Percentiles rank a stretch among this genome's conserved stretches.
These are phyloP conservation scores for Nasua narica DNA, from an alignment of 2,797 vertebrate species.

Conservation along the genomic window DNA sequence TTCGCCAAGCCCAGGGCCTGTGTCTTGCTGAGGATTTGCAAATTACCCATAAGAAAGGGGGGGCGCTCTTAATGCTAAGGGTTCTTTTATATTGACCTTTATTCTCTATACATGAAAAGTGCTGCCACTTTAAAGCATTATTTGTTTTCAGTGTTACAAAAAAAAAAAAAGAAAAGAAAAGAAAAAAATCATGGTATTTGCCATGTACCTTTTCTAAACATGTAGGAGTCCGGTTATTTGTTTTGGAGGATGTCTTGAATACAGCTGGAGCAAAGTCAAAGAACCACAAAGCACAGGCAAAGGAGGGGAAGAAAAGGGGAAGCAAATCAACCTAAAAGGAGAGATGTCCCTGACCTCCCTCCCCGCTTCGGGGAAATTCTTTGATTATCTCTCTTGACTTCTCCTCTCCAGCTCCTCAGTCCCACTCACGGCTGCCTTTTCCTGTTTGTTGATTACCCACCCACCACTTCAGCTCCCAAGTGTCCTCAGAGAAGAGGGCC, in stretches of 20 bases:
- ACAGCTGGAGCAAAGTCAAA: not conserved
- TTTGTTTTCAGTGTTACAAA: slow-evolving; percentile 10
- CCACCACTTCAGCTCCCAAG: not conserved
- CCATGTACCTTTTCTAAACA: not conserved
- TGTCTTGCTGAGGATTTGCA: not conserved
- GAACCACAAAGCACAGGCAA: not conserved
- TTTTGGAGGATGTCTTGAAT: not conserved
- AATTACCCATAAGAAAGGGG: not conserved
- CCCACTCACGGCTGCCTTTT: not conserved
- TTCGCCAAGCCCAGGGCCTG: not conserved
- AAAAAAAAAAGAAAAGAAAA: slow-evolving; percentile 27
- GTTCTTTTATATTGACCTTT: not conserved
- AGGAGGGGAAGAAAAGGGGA: not conserved
- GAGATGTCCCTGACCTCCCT: not conserved
- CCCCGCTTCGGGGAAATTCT: not conserved
- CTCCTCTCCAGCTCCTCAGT: not conserved
- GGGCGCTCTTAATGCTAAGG: not conserved
- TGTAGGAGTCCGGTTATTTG: not conserved
- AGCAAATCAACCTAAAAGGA: not conserved
- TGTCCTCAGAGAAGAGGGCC: not conserved
- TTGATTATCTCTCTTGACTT: not conserved
- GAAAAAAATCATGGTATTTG: not conserved
- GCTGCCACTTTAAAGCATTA: not conserved
- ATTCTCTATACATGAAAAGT: not conserved
- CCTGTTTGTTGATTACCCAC: not conserved